Conservation (phyloP, 2,797 vertebrate species). For the Typhlichthys eigenmanni region DNA sequence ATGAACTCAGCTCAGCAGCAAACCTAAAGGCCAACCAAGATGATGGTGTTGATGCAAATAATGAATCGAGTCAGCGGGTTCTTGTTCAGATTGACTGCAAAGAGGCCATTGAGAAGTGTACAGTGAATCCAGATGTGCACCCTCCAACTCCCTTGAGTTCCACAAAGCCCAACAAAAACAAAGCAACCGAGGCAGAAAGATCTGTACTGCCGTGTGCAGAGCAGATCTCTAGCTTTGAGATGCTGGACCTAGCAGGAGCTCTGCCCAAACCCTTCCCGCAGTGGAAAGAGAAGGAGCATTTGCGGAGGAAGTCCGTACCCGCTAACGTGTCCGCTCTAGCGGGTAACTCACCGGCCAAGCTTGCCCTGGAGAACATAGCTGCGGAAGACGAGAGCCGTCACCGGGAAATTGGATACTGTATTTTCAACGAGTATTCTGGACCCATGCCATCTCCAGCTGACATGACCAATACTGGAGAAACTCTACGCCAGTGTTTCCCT, state of each 20-base stretch:
- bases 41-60: not conserved
- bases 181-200: conserved; percentile 4
- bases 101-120: conserved; percentile 7
- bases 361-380: conserved; percentile 49
- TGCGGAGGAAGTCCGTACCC: conserved; percentile 78
- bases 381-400: conserved; percentile 78
- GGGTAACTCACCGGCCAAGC: conserved; percentile 59
- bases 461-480: conserved; percentile 60
- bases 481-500: conserved; percentile 56
- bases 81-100: not conserved
- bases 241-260: conserved; percentile 87
- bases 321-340: conserved; percentile 67
- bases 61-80: not conserved
- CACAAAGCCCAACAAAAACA: conserved; percentile 22
- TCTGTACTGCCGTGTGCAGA: conserved; percentile 23
- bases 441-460: conserved; percentile 89
- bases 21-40: conserved; percentile 42
- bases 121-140: conserved; percentile 23
- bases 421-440: conserved; percentile 88
- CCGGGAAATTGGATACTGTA: conserved; percentile 86
- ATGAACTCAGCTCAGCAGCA: conserved; percentile 83
- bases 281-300: conserved; percentile 73
- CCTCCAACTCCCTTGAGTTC: conserved; percentile 8
- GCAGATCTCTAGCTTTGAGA: conserved; percentile 66
- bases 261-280: conserved; percentile 78